Percentiles rank a stretch among this genome's conserved stretches.
Evolutionary conservation across 2,888 invertebrate genomes (phyloP).

Genomic region (Papilio protenor): DNA sequence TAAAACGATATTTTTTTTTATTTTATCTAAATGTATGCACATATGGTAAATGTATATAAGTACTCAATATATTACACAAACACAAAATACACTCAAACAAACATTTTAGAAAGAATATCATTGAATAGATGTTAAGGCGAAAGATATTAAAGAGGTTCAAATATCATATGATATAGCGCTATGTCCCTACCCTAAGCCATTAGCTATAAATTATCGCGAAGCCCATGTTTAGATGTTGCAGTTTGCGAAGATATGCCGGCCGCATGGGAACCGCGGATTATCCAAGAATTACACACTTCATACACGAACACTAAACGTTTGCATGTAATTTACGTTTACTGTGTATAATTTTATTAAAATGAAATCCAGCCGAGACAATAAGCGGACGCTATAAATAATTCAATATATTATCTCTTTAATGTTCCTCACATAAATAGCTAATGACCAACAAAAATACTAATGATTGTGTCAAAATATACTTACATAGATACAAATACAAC

Average conservation of each 20-base stretch:
- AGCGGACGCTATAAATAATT: constrained; percentile 36
- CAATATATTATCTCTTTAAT: constrained; percentile 29
- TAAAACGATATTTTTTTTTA: no score
- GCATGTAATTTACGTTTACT: constrained; percentile 36
- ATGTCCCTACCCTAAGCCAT: constrained; percentile 43
- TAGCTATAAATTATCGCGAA: constrained; percentile 79
- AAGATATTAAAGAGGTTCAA: constrained; percentile 5
- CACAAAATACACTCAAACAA: not conserved
- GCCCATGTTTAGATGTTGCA: constrained; percentile 75
- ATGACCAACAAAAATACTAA: constrained; percentile 37
- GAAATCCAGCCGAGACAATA: constrained; percentile 36
- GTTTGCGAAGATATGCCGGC: constrained; percentile 64
- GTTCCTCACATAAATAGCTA: constrained; percentile 28
- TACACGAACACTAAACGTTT: constrained; percentile 37
- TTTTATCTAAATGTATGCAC: no score
- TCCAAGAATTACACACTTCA: constrained; percentile 44
- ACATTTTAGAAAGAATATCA: not conserved
- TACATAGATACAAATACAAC: constrained; percentile 44
- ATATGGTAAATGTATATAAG: no score
- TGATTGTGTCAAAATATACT: constrained; percentile 38
- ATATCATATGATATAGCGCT: constrained; percentile 22
- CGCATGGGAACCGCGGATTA: constrained; percentile 66
- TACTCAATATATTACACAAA: no score
- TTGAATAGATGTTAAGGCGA: not conserved
- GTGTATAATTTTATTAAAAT: constrained; percentile 41